Percentiles rank a stretch among this genome's conserved stretches.
phyloP scores from a whole-genome alignment of 2,888 invertebrate genomes.

The Amblyteles armatorius region DNA sequence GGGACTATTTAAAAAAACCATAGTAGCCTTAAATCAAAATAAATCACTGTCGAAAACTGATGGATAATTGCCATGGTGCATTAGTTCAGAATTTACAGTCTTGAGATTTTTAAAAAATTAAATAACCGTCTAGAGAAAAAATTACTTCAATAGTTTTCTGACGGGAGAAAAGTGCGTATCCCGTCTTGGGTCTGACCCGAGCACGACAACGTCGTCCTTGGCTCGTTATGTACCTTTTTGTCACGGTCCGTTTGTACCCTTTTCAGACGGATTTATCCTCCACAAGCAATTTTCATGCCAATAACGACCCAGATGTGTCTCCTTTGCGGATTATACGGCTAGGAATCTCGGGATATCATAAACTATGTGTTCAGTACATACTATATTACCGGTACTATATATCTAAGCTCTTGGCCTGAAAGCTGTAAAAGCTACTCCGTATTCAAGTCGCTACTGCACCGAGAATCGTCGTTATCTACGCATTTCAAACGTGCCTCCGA shows the following conservation, averaged over 20 bases:
- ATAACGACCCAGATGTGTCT: conserved; percentile 5
- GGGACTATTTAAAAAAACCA: too few relatives aligned
- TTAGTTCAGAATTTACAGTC: too few relatives aligned
- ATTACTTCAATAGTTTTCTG: neutral
- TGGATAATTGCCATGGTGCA: too few relatives aligned
- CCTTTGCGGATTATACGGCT: neutral
- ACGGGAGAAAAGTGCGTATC: neutral
- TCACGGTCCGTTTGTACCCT: conserved; percentile 5
- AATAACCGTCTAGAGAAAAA: neutral
- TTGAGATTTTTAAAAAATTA: too few relatives aligned
- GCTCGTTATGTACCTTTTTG: conserved; percentile 1
- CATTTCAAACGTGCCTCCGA: neutral
- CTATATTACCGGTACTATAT: neutral
- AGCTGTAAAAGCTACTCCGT: conserved; percentile 9
- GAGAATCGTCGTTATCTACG: conserved; percentile 9
- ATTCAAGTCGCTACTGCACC: conserved; percentile 8
- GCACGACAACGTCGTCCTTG: neutral
- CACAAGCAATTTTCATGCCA: conserved; percentile 10
- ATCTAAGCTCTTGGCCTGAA: neutral
- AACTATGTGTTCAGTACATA: neutral
- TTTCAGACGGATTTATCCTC: neutral
- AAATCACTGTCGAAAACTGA: too few relatives aligned
- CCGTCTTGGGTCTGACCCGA: neutral
- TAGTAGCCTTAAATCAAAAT: too few relatives aligned
- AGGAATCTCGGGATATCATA: neutral